A percentile compares a stretch with the other conserved stretches of the same genome.
phyloP scores from a whole-genome alignment of 1,140 invertebrate genomes.

The Ceratina calcarata region DNA sequence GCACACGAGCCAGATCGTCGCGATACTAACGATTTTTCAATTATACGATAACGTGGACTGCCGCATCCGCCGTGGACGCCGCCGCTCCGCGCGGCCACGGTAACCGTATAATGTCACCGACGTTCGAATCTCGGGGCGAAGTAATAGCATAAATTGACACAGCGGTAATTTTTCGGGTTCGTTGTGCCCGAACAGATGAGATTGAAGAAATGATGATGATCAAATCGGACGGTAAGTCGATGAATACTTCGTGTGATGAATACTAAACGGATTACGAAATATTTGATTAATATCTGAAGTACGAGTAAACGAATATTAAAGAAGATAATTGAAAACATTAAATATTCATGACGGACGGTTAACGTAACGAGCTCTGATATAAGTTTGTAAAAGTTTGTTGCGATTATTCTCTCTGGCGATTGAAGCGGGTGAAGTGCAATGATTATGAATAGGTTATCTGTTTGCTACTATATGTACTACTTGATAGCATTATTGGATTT shows the following conservation, averaged over 20 bases:
- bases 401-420: background rate
- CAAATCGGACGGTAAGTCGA: no score
- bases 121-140: no score
- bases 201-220: background rate
- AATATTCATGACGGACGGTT: background rate
- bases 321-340: no score
- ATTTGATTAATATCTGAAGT: background rate
- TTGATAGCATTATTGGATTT: background rate
- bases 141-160: background rate
- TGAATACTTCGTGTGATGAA: no score
- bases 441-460: constrained; percentile 1
- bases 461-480: background rate
- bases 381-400: background rate
- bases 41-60: constrained; percentile 68
- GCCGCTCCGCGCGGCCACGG: no score
- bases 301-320: no score
- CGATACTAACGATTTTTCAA: constrained; percentile 80
- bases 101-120: no score
- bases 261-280: no score
- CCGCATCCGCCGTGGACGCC: background rate
- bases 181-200: background rate
- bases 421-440: constrained; percentile 14
- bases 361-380: background rate
- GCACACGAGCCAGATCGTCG: constrained; percentile 60
- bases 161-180: background rate